A percentile compares a stretch with the other conserved stretches of the same genome.
These are phyloP conservation scores for Lathronympha strigana DNA, from an alignment of 2,888 invertebrate genomes.

Conservation along the genomic window DNA sequence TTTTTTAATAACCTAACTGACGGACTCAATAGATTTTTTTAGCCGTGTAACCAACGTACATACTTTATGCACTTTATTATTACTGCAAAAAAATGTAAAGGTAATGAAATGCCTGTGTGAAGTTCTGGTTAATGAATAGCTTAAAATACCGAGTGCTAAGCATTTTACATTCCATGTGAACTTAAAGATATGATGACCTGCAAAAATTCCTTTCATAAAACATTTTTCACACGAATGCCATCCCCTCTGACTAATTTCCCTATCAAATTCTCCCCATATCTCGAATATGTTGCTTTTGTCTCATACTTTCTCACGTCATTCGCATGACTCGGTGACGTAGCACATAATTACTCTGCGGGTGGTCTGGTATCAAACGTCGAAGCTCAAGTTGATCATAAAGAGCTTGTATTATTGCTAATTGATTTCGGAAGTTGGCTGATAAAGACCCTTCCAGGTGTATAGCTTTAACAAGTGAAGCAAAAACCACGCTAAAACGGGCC, in stretches of 20 bases:
- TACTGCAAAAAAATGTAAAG: too few relatives aligned
- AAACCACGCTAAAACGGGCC: not conserved
- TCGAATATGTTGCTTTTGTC: slow-evolving; percentile 13
- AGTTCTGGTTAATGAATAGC: too few relatives aligned
- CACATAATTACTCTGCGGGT: slow-evolving; percentile 69
- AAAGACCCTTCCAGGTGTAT: not conserved
- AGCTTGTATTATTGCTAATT: slow-evolving; percentile 18
- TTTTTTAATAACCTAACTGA: too few relatives aligned
- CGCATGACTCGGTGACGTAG: slow-evolving; percentile 51
- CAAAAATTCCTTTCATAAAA: not conserved
- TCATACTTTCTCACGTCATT: slow-evolving; percentile 56
- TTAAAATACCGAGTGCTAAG: too few relatives aligned
- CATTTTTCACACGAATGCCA: slow-evolving; percentile 1
- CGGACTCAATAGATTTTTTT: too few relatives aligned
- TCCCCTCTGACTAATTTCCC: slow-evolving; percentile 22
- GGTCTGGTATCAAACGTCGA: slow-evolving; percentile 53
- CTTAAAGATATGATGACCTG: not conserved
- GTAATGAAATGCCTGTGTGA: too few relatives aligned
- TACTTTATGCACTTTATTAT: too few relatives aligned
- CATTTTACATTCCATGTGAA: slow-evolving; percentile 9
- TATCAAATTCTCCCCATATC: slow-evolving; percentile 17
- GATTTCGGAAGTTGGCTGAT: slow-evolving; percentile 2
- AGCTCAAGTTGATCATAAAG: not conserved
- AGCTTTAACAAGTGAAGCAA: not conserved
- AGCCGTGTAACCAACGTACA: too few relatives aligned